Evolutionary conservation across 2,888 invertebrate species (phyloP), one percentile per base, ranked within the genome.

Genomic region (Trissonchulus sp.): DNA sequence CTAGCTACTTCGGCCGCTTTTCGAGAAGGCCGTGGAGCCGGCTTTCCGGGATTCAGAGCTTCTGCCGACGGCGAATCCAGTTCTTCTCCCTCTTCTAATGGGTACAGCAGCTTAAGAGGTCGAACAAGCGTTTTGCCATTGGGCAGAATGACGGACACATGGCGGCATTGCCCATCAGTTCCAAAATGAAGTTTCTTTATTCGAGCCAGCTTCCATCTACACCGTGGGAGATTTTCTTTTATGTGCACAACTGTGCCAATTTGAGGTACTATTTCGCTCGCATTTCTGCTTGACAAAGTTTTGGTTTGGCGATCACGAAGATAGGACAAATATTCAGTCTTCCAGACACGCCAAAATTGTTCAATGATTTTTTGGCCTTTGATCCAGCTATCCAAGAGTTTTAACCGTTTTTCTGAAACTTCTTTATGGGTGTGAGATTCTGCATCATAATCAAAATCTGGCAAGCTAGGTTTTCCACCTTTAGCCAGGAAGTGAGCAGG

Each of bases 221-320:
- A 36, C 34, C 71, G 34, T 34, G 71, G 71, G n/a, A 69, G 37
- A 35, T 69, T 36, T n/a, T 69, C 71, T 35, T 69, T 35, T n/a
- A 69, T 37, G 33, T 36, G 34, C n/a, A 69, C 71, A n/a, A 69
- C 71, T 31, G 71, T 69, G n/a, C 71, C 71, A 28, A 69, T 36
- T 36, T 69, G n/a, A 69, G 71, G 71, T 34, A 35, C 35, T 30
- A 69, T 69, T 30, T 34, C 34, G 36, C 71, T 69, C n/a, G 36
- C 37, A 35, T 69, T 69, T 37, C 71, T 8, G 33, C 34, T 34
- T n/a, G n/a, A 35, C 34, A 37, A 33, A 35, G 35, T n/a, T 69
- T 69, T 69, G n/a, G 36, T 33, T n/a, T 69, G n/a, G 33, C 36
- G 34, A 18, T 65, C 65, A 31, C 71, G 33, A n/a, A 69, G 28